These are phyloP conservation scores for Masnerella sp. DNA, from an alignment of 2,888 invertebrate species.

Conservation along the genomic window DNA sequence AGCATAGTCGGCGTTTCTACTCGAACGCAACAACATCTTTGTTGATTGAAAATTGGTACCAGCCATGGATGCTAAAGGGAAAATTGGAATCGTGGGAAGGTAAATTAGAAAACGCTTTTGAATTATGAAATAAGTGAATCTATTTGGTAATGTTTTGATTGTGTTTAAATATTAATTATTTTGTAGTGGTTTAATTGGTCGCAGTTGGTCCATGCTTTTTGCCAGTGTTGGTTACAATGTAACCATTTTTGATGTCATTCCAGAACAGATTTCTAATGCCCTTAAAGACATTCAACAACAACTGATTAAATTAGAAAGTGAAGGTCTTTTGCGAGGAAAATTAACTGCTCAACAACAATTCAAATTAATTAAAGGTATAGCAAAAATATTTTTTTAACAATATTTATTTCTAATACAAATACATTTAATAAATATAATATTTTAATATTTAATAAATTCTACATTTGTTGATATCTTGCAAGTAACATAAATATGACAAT, in stretches of 20 bases:
- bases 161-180: conserved; percentile 3
- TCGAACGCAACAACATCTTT: no score
- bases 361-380: conserved; percentile 87
- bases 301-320: conserved; percentile 83
- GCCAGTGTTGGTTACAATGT: conserved; percentile 95
- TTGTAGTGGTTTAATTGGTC: conserved; percentile 94
- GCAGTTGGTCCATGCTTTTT: conserved; percentile 98
- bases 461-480: no score
- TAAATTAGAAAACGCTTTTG: conserved; percentile 66
- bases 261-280: conserved; percentile 86
- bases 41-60: no score
- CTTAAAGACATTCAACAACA: conserved; percentile 86
- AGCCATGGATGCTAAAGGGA: conserved; percentile 80
- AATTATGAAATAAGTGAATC: no score
- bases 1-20: conserved; percentile 12
- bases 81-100: conserved; percentile 89
- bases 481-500: no score
- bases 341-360: conserved; percentile 87
- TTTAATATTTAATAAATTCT: conserved; percentile 64
- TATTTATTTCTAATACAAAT: background rate
- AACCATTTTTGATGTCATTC: conserved; percentile 89
- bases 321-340: conserved; percentile 87
- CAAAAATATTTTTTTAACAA: background rate
- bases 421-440: no score
- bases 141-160: no score